Conservation (phyloP, 1,140 invertebrate genomes). For the Portunus trituberculatus region DNA sequence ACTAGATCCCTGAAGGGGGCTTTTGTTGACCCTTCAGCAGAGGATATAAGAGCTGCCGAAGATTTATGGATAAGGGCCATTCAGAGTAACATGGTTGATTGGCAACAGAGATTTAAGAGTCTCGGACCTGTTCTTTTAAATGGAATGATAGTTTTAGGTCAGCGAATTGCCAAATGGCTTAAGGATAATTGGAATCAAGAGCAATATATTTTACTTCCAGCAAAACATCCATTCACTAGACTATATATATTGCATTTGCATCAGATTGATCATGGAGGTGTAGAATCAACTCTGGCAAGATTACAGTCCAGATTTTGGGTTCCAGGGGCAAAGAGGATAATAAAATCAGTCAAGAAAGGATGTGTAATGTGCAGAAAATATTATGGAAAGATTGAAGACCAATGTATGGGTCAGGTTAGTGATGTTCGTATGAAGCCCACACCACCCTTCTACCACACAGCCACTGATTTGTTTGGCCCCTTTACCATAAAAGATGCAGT, state of each 20-base stretch:
- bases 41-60: neutral
- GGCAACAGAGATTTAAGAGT: neutral
- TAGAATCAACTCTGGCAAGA: conserved; percentile 35
- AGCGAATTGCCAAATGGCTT: conserved; percentile 27
- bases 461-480: conserved; percentile 30
- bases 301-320: conserved; percentile 33
- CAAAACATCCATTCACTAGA: neutral
- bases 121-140: neutral
- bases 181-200: conserved; percentile 26
- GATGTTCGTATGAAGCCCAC: conserved; percentile 9
- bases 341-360: neutral
- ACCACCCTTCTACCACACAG: conserved; percentile 36
- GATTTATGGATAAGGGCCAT: neutral
- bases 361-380: conserved; percentile 18
- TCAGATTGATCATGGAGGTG: neutral
- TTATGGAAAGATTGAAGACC: neutral
- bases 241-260: neutral
- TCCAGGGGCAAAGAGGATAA: neutral
- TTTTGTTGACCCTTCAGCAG: neutral
- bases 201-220: neutral
- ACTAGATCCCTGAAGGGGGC: neutral
- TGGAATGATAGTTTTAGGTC: conserved; percentile 10
- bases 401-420: neutral
- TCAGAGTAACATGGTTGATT: neutral
- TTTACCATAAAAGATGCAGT: neutral